Percentiles rank a stretch among this genome's conserved stretches.
These are phyloP conservation scores for Micrastur ruficollis DNA, from an alignment of 2,797 vertebrate genomes.

Conservation along the genomic window DNA sequence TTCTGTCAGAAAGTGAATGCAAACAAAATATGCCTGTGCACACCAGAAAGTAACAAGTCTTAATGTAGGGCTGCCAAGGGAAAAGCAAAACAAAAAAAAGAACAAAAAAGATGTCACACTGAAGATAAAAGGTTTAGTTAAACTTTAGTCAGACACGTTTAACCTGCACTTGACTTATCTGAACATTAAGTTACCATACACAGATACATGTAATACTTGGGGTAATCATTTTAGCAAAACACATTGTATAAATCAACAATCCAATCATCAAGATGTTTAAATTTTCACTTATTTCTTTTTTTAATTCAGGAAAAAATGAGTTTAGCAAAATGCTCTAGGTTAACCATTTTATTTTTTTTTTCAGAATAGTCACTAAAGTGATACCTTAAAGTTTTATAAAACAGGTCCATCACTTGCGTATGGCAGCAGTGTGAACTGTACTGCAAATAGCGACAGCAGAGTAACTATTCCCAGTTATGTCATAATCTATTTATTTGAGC, in stretches of 20 bases:
- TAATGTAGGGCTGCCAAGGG: background rate
- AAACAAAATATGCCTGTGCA: background rate
- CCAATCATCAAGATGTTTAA: background rate
- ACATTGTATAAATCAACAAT: background rate
- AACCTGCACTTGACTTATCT: background rate
- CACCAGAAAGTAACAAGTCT: background rate
- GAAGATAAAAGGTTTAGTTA: background rate
- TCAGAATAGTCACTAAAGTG: background rate
- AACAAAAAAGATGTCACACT: background rate
- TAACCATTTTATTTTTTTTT: background rate
- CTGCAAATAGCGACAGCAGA: background rate
- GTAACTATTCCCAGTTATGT: background rate
- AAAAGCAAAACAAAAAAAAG: background rate
- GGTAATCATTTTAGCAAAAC: background rate
- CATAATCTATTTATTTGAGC: background rate
- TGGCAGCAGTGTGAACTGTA: background rate
- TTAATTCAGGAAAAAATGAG: background rate
- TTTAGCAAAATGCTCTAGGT: background rate
- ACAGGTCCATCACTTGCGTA: accelerated
- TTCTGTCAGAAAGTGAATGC: background rate
- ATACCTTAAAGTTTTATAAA: background rate
- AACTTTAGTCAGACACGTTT: background rate
- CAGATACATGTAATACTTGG: background rate
- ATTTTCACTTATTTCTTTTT: background rate
- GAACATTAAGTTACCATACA: background rate